Conservation (phyloP, 2,888 invertebrate species). For the Plebejus argus region DNA sequence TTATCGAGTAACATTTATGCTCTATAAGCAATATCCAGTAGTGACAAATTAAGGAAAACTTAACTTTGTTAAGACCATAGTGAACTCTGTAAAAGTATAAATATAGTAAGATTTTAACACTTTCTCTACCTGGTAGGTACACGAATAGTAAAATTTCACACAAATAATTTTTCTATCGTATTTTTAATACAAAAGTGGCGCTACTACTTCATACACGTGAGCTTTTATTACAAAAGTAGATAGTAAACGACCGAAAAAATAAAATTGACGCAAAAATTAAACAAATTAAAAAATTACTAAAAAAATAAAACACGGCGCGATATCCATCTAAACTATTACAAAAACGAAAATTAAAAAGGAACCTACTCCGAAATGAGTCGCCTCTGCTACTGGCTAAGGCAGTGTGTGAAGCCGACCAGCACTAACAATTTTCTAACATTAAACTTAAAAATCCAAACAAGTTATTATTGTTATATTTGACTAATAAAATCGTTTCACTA, state of each 20-base stretch:
- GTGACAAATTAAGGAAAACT: constrained; percentile 4
- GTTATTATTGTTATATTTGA: constrained; percentile 27
- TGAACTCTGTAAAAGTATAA: neutral
- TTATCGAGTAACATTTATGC: neutral
- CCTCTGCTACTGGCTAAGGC: constrained; percentile 22
- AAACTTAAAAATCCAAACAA: constrained; percentile 16
- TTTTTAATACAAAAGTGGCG: neutral
- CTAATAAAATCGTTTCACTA: constrained; percentile 19
- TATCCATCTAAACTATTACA: neutral
- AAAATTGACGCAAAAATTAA: neutral
- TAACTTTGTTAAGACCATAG: neutral
- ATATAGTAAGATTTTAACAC: neutral
- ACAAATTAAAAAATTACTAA: neutral
- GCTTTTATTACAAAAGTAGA: constrained; percentile 15
- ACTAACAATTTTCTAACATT: neutral
- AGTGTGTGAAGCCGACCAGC: constrained; percentile 24
- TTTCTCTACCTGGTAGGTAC: neutral
- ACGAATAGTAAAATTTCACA: neutral
- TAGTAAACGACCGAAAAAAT: neutral
- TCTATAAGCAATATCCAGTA: neutral
- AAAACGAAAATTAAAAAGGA: constrained; percentile 23
- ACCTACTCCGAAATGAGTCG: constrained; percentile 4
- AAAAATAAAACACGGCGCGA: constrained; percentile 27
- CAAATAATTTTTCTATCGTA: neutral
- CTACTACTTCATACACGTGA: constrained; percentile 1